Conservation (phyloP, 2,113 vertebrate species). For the Cephalopholis sonnerati region DNA sequence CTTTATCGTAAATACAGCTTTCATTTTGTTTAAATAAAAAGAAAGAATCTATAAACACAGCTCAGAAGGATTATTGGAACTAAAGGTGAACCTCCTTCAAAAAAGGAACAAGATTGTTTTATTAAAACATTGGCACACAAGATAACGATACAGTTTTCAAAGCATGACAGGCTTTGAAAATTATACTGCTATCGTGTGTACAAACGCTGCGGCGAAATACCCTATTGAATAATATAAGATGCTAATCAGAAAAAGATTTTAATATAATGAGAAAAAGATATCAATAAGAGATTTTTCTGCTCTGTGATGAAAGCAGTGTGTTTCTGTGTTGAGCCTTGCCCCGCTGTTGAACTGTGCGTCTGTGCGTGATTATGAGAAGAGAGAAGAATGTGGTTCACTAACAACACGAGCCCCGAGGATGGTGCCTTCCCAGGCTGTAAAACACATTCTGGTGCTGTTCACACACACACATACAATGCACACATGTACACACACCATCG, state of each 20-base stretch:
- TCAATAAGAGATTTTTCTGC: slow-evolving; percentile 28
- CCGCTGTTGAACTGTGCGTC: slow-evolving; percentile 67
- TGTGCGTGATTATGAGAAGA: slow-evolving; percentile 71
- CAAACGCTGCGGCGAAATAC: slow-evolving; percentile 17
- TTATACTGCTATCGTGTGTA: slow-evolving; percentile 29
- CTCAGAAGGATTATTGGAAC: slow-evolving; percentile 19
- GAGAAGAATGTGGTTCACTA: slow-evolving; percentile 70
- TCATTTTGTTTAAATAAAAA: slow-evolving; percentile 8
- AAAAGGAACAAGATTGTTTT: slow-evolving; percentile 20
- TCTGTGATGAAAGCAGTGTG: slow-evolving; percentile 55
- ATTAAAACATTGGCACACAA: slow-evolving; percentile 42
- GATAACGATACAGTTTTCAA: slow-evolving; percentile 42
- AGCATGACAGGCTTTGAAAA: slow-evolving; percentile 43
- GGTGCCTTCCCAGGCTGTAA: slow-evolving; percentile 71
- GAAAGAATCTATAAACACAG: slow-evolving; percentile 31
- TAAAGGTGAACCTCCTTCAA: slow-evolving; percentile 41
- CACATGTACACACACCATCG: slow-evolving; percentile 23
- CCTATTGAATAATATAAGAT: slow-evolving; percentile 22
- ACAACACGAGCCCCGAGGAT: slow-evolving; percentile 61
- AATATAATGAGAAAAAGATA: slow-evolving; percentile 61
- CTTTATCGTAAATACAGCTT: slow-evolving; percentile 35
- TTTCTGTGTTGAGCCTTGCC: slow-evolving; percentile 46
- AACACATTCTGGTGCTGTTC: slow-evolving; percentile 65
- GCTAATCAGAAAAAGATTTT: slow-evolving; percentile 62
- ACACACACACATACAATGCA: slow-evolving; percentile 21